Percentiles rank a stretch among this genome's conserved stretches.
These are phyloP conservation scores for Muschampia plurimacula DNA, from an alignment of 2,888 invertebrate species.

Conservation along the genomic window DNA sequence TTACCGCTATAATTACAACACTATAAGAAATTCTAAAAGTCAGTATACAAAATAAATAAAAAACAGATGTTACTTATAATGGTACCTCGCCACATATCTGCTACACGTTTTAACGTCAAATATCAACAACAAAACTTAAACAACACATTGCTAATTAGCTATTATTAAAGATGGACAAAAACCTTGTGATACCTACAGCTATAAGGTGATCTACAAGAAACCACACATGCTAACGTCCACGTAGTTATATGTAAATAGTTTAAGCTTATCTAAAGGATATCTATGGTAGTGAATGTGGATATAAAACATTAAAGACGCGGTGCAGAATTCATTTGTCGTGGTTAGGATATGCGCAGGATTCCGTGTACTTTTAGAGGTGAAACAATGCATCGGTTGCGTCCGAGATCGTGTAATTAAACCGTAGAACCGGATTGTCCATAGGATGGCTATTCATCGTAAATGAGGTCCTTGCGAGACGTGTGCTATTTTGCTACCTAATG, in stretches of 20 bases:
- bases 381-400: slow-evolving; percentile 59
- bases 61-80: slow-evolving; percentile 5
- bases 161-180: slow-evolving; percentile 25
- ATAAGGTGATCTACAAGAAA: slow-evolving; percentile 16
- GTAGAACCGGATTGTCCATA: slow-evolving; percentile 61
- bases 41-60: background rate
- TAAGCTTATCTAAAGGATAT: slow-evolving; percentile 28
- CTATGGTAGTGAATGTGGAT: slow-evolving; percentile 33
- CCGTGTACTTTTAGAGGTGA: slow-evolving; percentile 54
- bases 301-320: slow-evolving; percentile 30
- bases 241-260: slow-evolving; percentile 34
- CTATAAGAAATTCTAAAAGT: background rate
- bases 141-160: slow-evolving; percentile 16
- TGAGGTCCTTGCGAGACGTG: slow-evolving; percentile 67
- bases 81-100: too few relatives aligned
- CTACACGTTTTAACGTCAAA: too few relatives aligned
- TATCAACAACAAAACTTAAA: slow-evolving; percentile 12
- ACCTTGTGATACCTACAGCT: slow-evolving; percentile 4
- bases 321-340: slow-evolving; percentile 30
- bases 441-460: slow-evolving; percentile 70
- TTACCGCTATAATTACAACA: background rate
- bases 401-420: slow-evolving; percentile 70
- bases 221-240: background rate
- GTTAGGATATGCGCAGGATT: slow-evolving; percentile 36
- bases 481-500: slow-evolving; percentile 66